Percentiles rank a stretch among this genome's conserved stretches.
phyloP scores from a whole-genome alignment of 1,140 invertebrate species.

The Gonioctena quinquepunctata region DNA sequence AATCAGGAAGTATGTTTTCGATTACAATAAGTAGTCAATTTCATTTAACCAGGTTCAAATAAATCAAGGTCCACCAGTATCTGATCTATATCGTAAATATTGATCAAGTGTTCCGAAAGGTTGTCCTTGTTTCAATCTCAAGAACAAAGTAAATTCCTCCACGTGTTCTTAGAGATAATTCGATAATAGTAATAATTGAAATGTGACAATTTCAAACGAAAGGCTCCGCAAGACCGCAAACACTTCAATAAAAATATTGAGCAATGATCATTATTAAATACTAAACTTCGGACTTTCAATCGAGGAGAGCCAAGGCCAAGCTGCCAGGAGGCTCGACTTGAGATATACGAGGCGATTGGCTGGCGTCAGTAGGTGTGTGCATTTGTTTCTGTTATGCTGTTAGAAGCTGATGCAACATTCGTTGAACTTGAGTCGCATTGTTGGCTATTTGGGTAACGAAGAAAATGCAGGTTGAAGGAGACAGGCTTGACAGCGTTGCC shows the following conservation, averaged over 20 bases:
- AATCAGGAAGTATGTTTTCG: too few relatives aligned
- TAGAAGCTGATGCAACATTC: background rate
- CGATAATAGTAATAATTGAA: too few relatives aligned
- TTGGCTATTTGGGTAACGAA: too few relatives aligned
- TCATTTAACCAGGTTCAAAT: background rate
- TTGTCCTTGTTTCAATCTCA: background rate
- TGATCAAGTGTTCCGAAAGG: too few relatives aligned
- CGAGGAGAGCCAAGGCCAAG: background rate
- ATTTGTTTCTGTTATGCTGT: background rate
- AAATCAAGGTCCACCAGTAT: background rate
- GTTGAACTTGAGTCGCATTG: background rate
- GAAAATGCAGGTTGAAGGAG: too few relatives aligned
- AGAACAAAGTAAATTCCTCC: background rate
- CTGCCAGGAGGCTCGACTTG: background rate
- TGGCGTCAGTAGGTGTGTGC: background rate
- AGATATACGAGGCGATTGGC: background rate
- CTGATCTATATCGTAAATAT: too few relatives aligned
- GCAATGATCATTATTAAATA: too few relatives aligned
- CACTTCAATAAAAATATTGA: too few relatives aligned
- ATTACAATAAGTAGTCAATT: too few relatives aligned
- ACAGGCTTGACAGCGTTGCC: too few relatives aligned
- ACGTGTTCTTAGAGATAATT: background rate
- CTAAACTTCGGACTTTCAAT: too few relatives aligned
- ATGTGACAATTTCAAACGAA: background rate
- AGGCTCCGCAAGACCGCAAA: too few relatives aligned